phyloP scores from a whole-genome alignment of 2,888 invertebrate species.

The Vesta saturnalis region DNA sequence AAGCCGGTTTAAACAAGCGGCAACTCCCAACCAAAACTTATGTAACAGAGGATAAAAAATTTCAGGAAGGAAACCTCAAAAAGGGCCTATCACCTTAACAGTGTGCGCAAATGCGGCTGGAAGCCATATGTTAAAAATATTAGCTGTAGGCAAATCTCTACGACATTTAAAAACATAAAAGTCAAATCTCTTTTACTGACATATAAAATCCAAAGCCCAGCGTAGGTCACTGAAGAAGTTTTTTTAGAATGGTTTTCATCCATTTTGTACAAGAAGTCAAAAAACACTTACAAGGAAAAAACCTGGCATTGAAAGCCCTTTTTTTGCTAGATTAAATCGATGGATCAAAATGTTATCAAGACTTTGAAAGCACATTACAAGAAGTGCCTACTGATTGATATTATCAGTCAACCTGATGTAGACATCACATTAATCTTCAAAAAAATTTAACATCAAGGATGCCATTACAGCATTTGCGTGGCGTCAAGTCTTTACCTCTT shows the following conservation, averaged over 20 bases:
- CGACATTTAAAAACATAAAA: not conserved
- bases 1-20: not conserved
- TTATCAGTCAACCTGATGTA: too few species aligned
- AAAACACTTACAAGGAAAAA: not conserved
- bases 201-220: not conserved
- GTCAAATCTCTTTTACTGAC: not conserved
- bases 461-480: not conserved
- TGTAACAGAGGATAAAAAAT: not conserved
- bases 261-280: not conserved
- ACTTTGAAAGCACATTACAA: too few species aligned
- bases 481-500: not conserved
- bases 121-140: not conserved
- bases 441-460: not conserved
- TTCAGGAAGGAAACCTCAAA: not conserved
- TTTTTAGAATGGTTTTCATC: not conserved
- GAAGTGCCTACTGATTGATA: too few species aligned
- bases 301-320: not conserved
- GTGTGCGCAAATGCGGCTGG: not conserved
- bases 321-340: too few species aligned
- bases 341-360: too few species aligned
- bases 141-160: not conserved
- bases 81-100: not conserved
- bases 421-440: not conserved
- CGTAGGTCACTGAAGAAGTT: not conserved
- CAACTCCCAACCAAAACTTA: not conserved